Evolutionary conservation across 2,797 vertebrate genomes (phyloP).

Genomic region (Onychomys leucogaster): DNA sequence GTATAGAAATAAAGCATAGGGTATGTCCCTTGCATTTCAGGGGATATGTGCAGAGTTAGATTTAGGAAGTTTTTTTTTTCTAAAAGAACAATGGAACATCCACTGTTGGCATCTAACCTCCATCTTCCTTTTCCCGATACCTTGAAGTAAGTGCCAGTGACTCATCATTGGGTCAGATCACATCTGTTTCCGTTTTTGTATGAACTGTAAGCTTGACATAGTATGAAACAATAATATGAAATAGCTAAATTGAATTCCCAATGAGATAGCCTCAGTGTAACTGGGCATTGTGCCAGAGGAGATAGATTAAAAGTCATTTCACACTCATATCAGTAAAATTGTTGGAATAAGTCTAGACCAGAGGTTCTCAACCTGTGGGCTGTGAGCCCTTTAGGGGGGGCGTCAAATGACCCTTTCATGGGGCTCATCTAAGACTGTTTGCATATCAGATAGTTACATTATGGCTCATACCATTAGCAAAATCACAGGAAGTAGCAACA

Average conservation of each 20-base stretch:
- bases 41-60: constrained; percentile 35
- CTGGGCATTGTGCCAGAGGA: constrained; percentile 21
- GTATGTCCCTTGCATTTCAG: constrained; percentile 28
- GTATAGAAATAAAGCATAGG: background rate
- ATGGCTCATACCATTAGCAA: background rate
- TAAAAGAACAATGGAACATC: constrained; percentile 71
- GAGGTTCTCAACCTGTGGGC: background rate
- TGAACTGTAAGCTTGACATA: constrained; percentile 34
- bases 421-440: background rate
- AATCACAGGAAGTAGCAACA: background rate
- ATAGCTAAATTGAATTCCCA: constrained; percentile 54
- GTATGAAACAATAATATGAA: constrained; percentile 11
- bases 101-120: constrained; percentile 51
- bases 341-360: background rate
- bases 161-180: constrained; percentile 67
- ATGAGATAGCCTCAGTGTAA: constrained; percentile 1
- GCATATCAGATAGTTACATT: background rate
- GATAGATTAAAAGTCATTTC: constrained; percentile 64
- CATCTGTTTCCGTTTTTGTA: constrained; percentile 80
- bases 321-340: background rate
- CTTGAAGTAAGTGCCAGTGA: constrained; percentile 51
- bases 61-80: constrained; percentile 53
- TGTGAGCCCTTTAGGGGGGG: background rate
- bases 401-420: background rate
- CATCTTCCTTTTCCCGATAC: constrained; percentile 74